phyloP scores from a whole-genome alignment of 2,113 vertebrate species.

The Psilopogon haemacephalus region DNA sequence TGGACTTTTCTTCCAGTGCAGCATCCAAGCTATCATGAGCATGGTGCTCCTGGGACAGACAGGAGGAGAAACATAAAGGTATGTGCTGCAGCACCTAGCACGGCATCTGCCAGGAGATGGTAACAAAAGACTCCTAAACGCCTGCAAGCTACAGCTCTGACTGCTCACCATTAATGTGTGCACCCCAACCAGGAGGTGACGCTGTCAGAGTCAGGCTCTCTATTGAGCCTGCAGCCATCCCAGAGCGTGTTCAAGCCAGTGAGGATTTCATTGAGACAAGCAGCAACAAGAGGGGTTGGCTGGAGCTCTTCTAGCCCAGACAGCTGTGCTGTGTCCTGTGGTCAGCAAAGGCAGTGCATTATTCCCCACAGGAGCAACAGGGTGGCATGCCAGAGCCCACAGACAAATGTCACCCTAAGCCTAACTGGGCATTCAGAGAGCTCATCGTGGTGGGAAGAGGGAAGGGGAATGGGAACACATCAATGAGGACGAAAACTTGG shows the following conservation, averaged over 20 bases:
- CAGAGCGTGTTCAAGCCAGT: background rate
- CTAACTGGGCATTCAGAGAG: background rate
- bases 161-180: background rate
- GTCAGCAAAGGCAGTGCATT: no score
- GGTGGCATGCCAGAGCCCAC: no score
- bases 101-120: background rate
- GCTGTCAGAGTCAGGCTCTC: background rate
- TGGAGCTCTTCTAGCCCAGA: no score
- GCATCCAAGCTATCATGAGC: accelerated
- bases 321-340: no score
- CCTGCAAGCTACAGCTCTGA: background rate
- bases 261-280: no score
- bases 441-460: no score
- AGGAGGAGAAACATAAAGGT: background rate
- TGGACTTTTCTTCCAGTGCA: background rate
- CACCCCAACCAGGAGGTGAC: background rate
- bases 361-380: background rate
- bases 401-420: background rate
- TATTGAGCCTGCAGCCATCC: background rate
- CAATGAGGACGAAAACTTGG: background rate
- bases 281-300: background rate
- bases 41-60: background rate
- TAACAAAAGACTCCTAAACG: background rate
- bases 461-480: no score
- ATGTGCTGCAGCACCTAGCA: background rate